These are phyloP conservation scores for Drosophila yakuba DNA, from an alignment of 1,140 invertebrate genomes.

Conservation along the genomic window DNA sequence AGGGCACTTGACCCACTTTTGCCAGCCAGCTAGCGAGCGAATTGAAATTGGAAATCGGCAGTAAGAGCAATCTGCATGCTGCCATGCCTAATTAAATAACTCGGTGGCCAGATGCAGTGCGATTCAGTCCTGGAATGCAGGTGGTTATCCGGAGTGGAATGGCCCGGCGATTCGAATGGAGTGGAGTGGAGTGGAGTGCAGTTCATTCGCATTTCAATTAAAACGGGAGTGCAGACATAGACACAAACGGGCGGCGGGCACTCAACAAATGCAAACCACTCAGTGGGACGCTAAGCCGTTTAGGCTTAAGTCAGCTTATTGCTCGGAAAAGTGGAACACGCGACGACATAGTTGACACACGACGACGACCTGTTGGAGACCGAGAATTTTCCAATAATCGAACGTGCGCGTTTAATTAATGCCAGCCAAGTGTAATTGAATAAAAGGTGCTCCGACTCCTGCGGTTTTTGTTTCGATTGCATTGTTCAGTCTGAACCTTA, in stretches of 20 bases:
- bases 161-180: slow-evolving; percentile 2
- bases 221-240: slow-evolving; percentile 27
- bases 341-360: slow-evolving; percentile 50
- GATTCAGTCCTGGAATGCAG: slow-evolving; percentile 10
- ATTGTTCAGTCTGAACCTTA: background rate
- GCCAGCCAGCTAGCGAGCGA: background rate
- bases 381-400: slow-evolving; percentile 55
- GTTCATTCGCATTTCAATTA: slow-evolving; percentile 77
- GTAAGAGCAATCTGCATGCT: slow-evolving; percentile 31
- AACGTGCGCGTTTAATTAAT: slow-evolving; percentile 33
- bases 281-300: slow-evolving; percentile 61
- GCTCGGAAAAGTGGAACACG: slow-evolving; percentile 58
- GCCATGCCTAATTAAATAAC: slow-evolving; percentile 66
- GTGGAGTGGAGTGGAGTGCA: slow-evolving; percentile 47
- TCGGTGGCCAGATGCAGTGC: slow-evolving; percentile 32
- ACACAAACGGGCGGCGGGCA: slow-evolving; percentile 25
- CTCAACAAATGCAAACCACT: slow-evolving; percentile 50
- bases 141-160: slow-evolving; percentile 11
- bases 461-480: slow-evolving; percentile 17
- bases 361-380: slow-evolving; percentile 56
- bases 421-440: slow-evolving; percentile 23
- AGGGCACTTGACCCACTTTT: slow-evolving; percentile 61
- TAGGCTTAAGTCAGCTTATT: slow-evolving; percentile 68
- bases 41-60: slow-evolving; percentile 41
- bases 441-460: slow-evolving; percentile 3